phyloP scores from a whole-genome alignment of 1,140 invertebrate genomes.

The Penaeus japonicus region DNA sequence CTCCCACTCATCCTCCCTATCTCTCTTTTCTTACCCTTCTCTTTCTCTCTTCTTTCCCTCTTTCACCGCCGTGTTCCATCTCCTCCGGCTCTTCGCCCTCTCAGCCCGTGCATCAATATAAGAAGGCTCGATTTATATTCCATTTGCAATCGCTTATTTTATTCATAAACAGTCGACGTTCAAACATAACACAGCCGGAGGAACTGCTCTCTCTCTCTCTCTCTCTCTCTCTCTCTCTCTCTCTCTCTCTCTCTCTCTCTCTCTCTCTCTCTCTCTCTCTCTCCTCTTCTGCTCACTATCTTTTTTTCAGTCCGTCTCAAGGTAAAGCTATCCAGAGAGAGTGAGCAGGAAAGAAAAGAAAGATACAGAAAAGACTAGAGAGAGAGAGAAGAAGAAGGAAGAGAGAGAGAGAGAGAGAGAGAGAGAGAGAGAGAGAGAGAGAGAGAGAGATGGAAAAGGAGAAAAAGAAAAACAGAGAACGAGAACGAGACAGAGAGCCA shows the following conservation, averaged over 20 bases:
- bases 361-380: not conserved
- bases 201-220: too few relatives aligned
- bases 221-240: not conserved
- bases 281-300: too few relatives aligned
- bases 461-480: not conserved
- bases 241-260: not conserved
- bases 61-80: not conserved
- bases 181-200: not conserved
- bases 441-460: not conserved
- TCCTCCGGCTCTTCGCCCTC: not conserved
- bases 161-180: conserved; percentile 16
- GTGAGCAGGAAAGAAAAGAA: too few relatives aligned
- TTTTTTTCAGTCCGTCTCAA: not conserved
- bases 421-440: not conserved
- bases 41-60: not conserved
- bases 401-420: not conserved
- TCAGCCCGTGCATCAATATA: not conserved
- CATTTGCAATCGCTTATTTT: conserved; percentile 10
- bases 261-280: not conserved
- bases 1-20: too few relatives aligned
- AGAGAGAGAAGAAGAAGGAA: not conserved
- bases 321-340: not conserved
- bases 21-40: too few relatives aligned
- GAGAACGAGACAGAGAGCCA: not conserved
- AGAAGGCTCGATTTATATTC: conserved; percentile 19